These are phyloP conservation scores for Coelopa frigida DNA, from an alignment of 1,140 invertebrate genomes.

Conservation along the genomic window DNA sequence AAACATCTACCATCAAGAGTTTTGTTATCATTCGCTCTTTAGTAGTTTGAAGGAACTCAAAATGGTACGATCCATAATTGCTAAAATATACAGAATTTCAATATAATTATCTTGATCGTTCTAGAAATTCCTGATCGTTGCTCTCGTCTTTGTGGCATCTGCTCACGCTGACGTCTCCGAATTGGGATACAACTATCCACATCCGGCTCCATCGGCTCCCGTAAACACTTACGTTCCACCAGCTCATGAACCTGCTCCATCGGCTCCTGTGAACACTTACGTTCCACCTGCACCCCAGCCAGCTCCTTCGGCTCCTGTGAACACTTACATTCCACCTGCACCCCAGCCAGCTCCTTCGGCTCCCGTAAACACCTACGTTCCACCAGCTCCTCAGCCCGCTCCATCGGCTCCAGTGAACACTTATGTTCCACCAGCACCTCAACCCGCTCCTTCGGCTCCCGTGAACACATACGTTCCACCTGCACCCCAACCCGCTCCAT, in stretches of 20 bases:
- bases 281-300: conserved; percentile 10
- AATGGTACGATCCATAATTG: too few species aligned
- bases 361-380: conserved; percentile 2
- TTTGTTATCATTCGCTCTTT: too few species aligned
- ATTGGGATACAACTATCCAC: conserved; percentile 7
- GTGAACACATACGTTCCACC: background rate
- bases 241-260: background rate
- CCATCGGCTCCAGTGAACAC: background rate
- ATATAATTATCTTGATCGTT: background rate
- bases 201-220: conserved; percentile 1
- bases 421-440: background rate
- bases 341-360: background rate
- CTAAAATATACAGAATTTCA: too few species aligned
- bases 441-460: conserved; percentile 18
- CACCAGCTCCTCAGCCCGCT: conserved; percentile 3
- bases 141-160: conserved; percentile 1
- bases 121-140: conserved; percentile 5
- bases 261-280: background rate
- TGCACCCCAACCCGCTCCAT: conserved; percentile 12
- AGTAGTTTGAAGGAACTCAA: too few species aligned
- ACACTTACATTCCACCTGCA: conserved; percentile 11
- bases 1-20: too few species aligned
- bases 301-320: background rate
- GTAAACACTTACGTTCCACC: conserved; percentile 10
- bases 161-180: conserved; percentile 5